Evolutionary conservation across 1,140 invertebrate genomes (phyloP), one percentile per base, ranked within the genome.

Genomic region (Diorhabda elongata): DNA sequence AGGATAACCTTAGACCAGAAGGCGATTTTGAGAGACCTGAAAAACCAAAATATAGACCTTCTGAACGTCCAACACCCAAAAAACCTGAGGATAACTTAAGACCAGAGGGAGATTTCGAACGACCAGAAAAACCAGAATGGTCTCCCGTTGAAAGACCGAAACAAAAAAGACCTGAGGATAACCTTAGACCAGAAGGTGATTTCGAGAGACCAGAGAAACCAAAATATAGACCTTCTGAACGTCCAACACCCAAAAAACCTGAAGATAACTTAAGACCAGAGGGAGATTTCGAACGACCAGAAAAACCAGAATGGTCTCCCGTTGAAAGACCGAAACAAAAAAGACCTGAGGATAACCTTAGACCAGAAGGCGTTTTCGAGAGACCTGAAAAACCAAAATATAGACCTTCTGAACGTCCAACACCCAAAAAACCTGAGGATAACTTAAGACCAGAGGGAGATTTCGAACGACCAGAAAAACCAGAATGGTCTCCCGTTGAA

Each of bases 41-140:
- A 90, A 73, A 81, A 87, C 71, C 83, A 86, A 0, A 86, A 87
- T 73, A 82, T 87, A 11, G 84, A 84, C 26, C 87, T 85, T 76
- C 85, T 84, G 57, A 78, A 79, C 70, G 79, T 60, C 62, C 73
- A 6, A 81, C 82, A 5, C 82, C 79, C 11, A 85, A 84, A 57
- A 78, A 81, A 71, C 82, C 79, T 47, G 75, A 77, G 67, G 84
- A 86, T 64, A n/a, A 87, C 87, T 72, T 87, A 87, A 72, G 75
- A 69, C 83, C 83, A 0, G 87, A 89, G 79, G 87, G 87, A 41
- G 86, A 88, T 64, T 89, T 89, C 73, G 81, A 84, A 71, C 74
- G 71, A 68, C 77, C 78, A n/a, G 64, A 77, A 86, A 71, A 74
- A 71, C 82, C 80, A 78, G 77, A 78, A 77, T 81, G 81, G 7